These are phyloP conservation scores for Sciurus vulgaris DNA, from an alignment of 2,797 vertebrate species.

Conservation along the genomic window DNA sequence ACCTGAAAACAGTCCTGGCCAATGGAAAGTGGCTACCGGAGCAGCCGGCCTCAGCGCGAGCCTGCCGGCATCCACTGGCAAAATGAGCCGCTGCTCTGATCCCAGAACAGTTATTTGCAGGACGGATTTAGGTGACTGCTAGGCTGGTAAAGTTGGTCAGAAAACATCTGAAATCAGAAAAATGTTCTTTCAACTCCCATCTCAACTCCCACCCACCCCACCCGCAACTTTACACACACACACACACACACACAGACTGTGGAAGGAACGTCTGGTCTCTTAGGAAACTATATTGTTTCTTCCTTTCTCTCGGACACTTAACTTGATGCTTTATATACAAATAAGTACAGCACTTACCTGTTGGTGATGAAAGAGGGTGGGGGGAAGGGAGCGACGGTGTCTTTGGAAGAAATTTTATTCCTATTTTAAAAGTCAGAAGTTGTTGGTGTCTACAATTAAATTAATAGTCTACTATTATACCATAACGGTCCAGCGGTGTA, in stretches of 20 bases:
- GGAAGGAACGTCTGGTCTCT: not conserved
- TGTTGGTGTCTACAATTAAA: not conserved
- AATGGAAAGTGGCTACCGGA: not conserved
- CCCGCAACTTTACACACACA: not conserved
- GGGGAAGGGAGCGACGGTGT: not conserved
- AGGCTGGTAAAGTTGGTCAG: not conserved
- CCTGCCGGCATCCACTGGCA: accelerated
- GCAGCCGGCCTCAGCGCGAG: not conserved
- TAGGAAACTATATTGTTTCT: not conserved
- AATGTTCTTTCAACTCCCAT: not conserved
- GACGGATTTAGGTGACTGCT: not conserved
- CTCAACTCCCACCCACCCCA: not conserved
- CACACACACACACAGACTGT: too few relatives aligned
- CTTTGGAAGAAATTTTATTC: not conserved
- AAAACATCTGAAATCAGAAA: not conserved
- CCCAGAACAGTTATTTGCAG: not conserved
- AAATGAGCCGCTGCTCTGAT: not conserved
- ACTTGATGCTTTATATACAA: not conserved
- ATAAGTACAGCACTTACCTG: not conserved
- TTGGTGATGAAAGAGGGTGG: not conserved
- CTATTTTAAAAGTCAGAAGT: not conserved
- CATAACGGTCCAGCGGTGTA: not conserved
- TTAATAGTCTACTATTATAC: not conserved
- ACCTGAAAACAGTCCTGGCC: not conserved
- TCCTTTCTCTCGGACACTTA: not conserved